A percentile compares a stretch with the other conserved stretches of the same genome.
Evolutionary conservation across 2,888 invertebrate genomes (phyloP).

Genomic region (Litoditis marina): DNA sequence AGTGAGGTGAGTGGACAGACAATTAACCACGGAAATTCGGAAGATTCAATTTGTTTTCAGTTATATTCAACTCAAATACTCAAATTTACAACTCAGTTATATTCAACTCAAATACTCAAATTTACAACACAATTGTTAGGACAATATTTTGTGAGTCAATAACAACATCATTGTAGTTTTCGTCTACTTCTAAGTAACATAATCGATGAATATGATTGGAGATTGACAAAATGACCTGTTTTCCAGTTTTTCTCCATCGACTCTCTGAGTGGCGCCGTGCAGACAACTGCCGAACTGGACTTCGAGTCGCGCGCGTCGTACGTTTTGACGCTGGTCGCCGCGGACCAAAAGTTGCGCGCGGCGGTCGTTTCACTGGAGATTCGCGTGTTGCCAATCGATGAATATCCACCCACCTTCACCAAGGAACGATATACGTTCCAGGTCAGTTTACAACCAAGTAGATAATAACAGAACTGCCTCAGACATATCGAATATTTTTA

Average conservation of each 20-base stretch:
- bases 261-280: slow-evolving; percentile 81
- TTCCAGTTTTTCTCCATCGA: slow-evolving; percentile 41
- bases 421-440: slow-evolving; percentile 80
- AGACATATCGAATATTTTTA: too few relatives aligned
- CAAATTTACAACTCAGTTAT: neutral
- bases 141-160: too few relatives aligned
- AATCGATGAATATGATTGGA: too few relatives aligned
- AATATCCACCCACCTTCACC: slow-evolving; percentile 88
- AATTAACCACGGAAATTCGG: too few relatives aligned
- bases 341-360: slow-evolving; percentile 73
- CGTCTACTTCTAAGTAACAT: too few relatives aligned
- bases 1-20: slow-evolving; percentile 11
- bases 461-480: too few relatives aligned
- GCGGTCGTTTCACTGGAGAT: slow-evolving; percentile 49
- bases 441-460: slow-evolving; percentile 22
- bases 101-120: neutral
- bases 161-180: too few relatives aligned
- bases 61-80: neutral
- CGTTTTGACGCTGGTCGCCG: slow-evolving; percentile 64
- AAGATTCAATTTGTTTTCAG: too few relatives aligned
- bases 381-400: slow-evolving; percentile 77
- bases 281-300: slow-evolving; percentile 77
- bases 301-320: slow-evolving; percentile 72
- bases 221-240: too few relatives aligned
- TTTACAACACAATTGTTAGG: too few relatives aligned